Evolutionary conservation across 2,113 vertebrate species (phyloP).

Genomic region (Toxotes jaculatrix): DNA sequence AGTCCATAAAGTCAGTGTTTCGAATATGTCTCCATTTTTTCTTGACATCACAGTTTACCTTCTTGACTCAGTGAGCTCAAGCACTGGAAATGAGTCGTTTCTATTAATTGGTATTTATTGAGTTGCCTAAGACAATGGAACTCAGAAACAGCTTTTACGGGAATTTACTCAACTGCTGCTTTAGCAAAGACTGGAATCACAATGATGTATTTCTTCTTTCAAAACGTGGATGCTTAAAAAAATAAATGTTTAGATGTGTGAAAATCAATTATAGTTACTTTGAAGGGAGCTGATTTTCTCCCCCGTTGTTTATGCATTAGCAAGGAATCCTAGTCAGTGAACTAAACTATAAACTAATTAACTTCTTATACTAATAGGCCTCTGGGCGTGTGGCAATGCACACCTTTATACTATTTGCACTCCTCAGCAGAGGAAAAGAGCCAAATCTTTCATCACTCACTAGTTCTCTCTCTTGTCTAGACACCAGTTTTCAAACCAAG

Average conservation of each 20-base stretch:
- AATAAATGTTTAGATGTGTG: slow-evolving; percentile 5
- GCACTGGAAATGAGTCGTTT: neutral
- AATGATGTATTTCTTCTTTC: neutral
- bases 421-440: neutral
- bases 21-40: neutral
- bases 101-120: neutral
- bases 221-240: slow-evolving; percentile 17
- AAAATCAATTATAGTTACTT: slow-evolving; percentile 24
- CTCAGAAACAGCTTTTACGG: neutral
- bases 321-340: neutral
- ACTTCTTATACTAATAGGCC: slow-evolving; percentile 14
- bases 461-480: neutral
- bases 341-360: slow-evolving; percentile 33
- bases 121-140: neutral
- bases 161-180: neutral
- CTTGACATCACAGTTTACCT: neutral
- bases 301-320: neutral
- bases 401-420: neutral
- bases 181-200: neutral
- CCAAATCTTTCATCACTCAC: slow-evolving; percentile 4
- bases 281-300: slow-evolving; percentile 8
- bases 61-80: neutral
- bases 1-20: neutral
- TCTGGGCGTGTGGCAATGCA: neutral
- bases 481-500: slow-evolving; percentile 4